Conservation (phyloP, 2,113 vertebrate genomes). For the Zosterops hypoxanthus region DNA sequence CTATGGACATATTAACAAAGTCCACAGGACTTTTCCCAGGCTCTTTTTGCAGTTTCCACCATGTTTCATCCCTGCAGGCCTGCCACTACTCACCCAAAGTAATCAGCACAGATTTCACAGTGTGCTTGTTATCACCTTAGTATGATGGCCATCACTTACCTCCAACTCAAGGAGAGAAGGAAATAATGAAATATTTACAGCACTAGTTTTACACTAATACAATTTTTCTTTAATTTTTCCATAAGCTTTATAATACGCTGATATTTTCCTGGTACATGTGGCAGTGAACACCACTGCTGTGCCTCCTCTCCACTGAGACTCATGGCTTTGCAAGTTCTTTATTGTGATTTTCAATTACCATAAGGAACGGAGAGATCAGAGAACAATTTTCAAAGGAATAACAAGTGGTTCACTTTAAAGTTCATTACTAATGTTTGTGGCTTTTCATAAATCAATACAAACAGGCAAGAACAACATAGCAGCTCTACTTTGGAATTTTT, state of each 20-base stretch:
- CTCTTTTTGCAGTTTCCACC: neutral
- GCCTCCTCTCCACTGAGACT: neutral
- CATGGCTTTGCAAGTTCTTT: neutral
- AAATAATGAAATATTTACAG: neutral
- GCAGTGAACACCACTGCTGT: neutral
- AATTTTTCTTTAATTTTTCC: neutral
- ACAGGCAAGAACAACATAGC: neutral
- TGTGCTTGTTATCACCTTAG: neutral
- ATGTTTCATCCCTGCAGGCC: neutral
- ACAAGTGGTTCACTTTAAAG: neutral
- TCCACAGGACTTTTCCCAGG: neutral
- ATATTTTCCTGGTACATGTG: neutral
- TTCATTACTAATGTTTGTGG: neutral
- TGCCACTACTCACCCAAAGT: neutral
- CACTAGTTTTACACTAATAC: neutral
- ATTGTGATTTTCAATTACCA: neutral
- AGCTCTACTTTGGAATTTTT: neutral
- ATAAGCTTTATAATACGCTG: neutral
- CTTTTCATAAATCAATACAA: neutral
- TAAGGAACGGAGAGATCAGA: neutral
- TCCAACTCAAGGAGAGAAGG: neutral
- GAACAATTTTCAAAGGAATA: neutral
- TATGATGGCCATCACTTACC: neutral
- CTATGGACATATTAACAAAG: neutral
- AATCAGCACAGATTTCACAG: neutral